Conservation (phyloP, 2,888 invertebrate species). For the Schizotus pectinicornis region DNA sequence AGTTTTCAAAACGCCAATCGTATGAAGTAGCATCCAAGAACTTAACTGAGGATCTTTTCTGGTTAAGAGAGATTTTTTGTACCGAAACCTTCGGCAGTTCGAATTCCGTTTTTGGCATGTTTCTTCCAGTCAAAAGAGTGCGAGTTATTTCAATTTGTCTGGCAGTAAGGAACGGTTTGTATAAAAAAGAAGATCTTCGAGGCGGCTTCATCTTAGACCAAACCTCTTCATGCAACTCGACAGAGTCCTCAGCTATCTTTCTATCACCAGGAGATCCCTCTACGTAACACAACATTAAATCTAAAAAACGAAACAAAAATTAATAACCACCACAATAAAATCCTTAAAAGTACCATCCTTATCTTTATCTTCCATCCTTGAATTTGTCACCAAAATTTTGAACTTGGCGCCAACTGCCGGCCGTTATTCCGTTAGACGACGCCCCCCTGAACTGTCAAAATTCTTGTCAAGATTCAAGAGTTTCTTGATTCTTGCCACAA, state of each 20-base stretch:
- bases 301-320: conserved; percentile 17
- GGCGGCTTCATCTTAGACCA: conserved; percentile 47
- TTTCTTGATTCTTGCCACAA: conserved; percentile 4
- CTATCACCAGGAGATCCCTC: conserved; percentile 43
- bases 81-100: conserved; percentile 8
- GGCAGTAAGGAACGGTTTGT: conserved; percentile 43
- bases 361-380: conserved; percentile 4
- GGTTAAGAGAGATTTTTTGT: conserved; percentile 19
- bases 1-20: no score
- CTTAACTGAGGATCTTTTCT: conserved; percentile 34
- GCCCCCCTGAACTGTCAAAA: background rate
- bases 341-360: conserved; percentile 1
- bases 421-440: no score
- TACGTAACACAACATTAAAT: conserved; percentile 41
- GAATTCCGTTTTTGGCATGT: conserved; percentile 8
- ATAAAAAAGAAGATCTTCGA: conserved; percentile 7
- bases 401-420: conserved; percentile 7
- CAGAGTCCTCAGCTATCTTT: conserved; percentile 28
- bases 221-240: conserved; percentile 41
- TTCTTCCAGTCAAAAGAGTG: conserved; percentile 42
- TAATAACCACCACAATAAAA: background rate
- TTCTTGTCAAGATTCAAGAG: conserved; percentile 11
- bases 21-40: conserved; percentile 22
- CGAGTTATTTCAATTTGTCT: conserved; percentile 45
- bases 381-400: conserved; percentile 16